Conservation (phyloP, 2,797 vertebrate genomes). For the Coendou prehensilis region DNA sequence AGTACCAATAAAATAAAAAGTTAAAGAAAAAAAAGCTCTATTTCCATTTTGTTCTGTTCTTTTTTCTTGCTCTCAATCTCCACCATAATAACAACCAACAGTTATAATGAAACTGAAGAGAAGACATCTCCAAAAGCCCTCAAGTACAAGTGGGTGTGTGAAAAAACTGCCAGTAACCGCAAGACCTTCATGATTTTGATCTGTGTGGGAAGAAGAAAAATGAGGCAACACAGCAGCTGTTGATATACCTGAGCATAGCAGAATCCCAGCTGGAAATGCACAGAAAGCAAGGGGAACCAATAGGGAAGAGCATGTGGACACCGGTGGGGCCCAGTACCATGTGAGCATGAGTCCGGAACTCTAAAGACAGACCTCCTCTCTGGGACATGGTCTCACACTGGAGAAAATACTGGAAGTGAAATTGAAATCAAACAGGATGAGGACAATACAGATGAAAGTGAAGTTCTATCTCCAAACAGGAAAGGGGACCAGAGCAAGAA, state of each 20-base stretch:
- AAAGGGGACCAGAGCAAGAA: not conserved
- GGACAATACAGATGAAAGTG: not conserved
- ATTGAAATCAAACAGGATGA: not conserved
- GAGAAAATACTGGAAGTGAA: not conserved
- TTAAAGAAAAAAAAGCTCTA: not conserved
- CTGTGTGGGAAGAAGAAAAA: not conserved
- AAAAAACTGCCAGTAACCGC: not conserved
- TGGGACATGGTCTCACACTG: not conserved
- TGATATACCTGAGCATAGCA: not conserved
- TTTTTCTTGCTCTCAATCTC: not conserved
- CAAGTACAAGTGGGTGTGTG: not conserved
- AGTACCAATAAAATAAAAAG: not conserved
- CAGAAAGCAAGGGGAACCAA: not conserved
- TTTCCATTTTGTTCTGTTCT: not conserved
- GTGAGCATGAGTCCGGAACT: not conserved
- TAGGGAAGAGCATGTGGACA: not conserved
- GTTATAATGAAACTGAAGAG: not conserved
- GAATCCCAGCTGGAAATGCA: not conserved
- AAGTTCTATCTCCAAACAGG: not conserved
- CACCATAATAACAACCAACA: not conserved
- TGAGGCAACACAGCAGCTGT: not conserved
- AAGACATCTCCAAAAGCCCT: not conserved
- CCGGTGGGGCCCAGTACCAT: too few relatives aligned
- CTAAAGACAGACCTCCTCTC: not conserved
- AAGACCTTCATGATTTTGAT: not conserved